Conservation (phyloP, 2,797 vertebrate genomes). For the Semotilus atromaculatus region DNA sequence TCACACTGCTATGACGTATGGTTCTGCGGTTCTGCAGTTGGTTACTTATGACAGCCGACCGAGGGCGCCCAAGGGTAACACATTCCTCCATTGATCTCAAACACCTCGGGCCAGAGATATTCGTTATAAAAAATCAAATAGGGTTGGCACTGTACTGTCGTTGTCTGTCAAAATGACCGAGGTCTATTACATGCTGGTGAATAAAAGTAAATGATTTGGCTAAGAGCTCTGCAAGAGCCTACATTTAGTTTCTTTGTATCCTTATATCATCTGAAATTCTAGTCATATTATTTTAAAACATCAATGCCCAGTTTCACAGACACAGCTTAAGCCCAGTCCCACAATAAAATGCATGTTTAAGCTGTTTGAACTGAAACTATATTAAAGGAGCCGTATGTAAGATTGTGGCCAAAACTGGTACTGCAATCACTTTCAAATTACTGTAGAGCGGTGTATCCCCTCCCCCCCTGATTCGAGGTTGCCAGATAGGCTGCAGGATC, state of each 20-base stretch:
- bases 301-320: background rate
- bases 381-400: too few relatives aligned
- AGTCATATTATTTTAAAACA: background rate
- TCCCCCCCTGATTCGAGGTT: too few relatives aligned
- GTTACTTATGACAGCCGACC: background rate
- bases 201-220: background rate
- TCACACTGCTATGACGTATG: too few relatives aligned
- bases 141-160: background rate
- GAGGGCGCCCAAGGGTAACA: background rate
- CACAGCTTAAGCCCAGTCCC: background rate
- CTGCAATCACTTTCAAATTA: too few relatives aligned
- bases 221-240: background rate
- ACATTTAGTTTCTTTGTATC: background rate
- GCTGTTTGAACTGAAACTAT: too few relatives aligned
- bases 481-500: too few relatives aligned
- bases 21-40: too few relatives aligned
- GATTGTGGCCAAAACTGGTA: too few relatives aligned
- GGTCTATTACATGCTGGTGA: background rate
- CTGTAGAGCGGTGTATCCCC: too few relatives aligned
- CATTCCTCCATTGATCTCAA: background rate
- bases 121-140: background rate
- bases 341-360: background rate
- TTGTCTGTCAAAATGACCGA: background rate
- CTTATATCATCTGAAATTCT: background rate
- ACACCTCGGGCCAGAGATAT: background rate